Base-by-base conservation (phyloP, 2,888 invertebrate genomes). In the Phragmatobia fuliginosa region DNA sequence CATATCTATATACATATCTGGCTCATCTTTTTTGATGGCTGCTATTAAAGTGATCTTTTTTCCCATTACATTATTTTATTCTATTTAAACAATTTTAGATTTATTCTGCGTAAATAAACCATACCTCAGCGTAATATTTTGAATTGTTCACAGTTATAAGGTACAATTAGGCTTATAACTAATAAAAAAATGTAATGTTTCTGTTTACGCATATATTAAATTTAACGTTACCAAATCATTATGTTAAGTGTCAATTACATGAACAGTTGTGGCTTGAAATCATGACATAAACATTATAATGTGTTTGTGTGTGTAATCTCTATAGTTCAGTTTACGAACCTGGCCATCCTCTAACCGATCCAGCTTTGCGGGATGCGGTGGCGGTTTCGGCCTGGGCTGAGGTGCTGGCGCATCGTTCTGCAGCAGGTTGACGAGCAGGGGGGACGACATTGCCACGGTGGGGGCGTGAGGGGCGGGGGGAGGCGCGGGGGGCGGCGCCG, bases 401-500 rank as follows among this genome's bases (percentile, higher is more conserved):
- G 92, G 91, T 76, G 91, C 90, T 45, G 90, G 94, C 74, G 95
- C 97, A 86, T 98, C 98, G 87, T 98, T 99, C 94, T 99, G 99
- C 83, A 99, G 95, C 80, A 99, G 94, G 92, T 99, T 99, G 45
- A 99, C 99, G 78, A 99, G 95, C 80, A 99, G 94, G 32, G 99
- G 99, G 87, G 98, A 99, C 78, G 97, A 98, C 91, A 97, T 96
- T 70, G 97, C 97, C 79, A 97, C 97, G 75, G 96, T 81, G 49
- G 91, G 89, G 81, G 86, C 72, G 81, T 87, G 60, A 77, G 80
- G 71, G 84, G 73, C 71, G 81, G 67, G 45, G 28, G 67, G 32
- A 28, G 73, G 78, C 32, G 71, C 16, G 67, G 66, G 60, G 31
- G 73, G 71, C 36, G 49, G 72, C 60, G 18, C 75, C 31, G 32